Evolutionary conservation across 2,113 vertebrate genomes (phyloP), one percentile per base, ranked within the genome.

Genomic region (Anolis carolinensis): DNA sequence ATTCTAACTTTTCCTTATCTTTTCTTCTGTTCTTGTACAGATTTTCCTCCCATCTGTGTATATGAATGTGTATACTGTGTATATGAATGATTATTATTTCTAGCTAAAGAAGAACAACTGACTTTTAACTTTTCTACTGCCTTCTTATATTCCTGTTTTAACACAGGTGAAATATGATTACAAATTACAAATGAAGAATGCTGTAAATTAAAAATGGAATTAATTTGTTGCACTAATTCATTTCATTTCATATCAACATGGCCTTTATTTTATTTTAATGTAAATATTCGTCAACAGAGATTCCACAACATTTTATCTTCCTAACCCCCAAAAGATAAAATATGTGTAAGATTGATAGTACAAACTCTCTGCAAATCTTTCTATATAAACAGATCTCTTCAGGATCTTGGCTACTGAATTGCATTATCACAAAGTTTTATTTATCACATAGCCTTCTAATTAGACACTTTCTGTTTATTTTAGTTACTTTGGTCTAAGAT

Each of bases 31-130:
- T 87, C 79, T 90, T 73, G 76, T 89, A 88, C 73, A 87, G 39
- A 81, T 87, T 88, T 85, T 84, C 63, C 86, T 94, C 48, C 76
- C 80, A 74, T 62, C 87, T 85, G n/a, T n/a, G n/a, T n/a, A 75
- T 44, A 68, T 62, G 25, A 7, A 81, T 27, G n/a, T n/a, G n/a
- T n/a, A n/a, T n/a, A n/a, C n/a, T 80, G 36, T 39, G 6, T 72
- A 34, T 34, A n/a, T 55, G 50, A 21, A 62, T 62, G 14, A 59
- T 73, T 30, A 9, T 39, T 76, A 7, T 21, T 76, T 30, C 32
- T 48, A 76, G 30, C 30, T 76, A 76, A 10, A 44, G 8, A 16
- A 36, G 23, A 63, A 36, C 21, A 62, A 34, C 9, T 83, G 48
- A 44, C 30, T 65, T 84, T 67, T 84, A 10, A 32, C 11, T 63